Base-by-base conservation (phyloP, 2,888 invertebrate species). In the Phymatocera aterrima region DNA sequence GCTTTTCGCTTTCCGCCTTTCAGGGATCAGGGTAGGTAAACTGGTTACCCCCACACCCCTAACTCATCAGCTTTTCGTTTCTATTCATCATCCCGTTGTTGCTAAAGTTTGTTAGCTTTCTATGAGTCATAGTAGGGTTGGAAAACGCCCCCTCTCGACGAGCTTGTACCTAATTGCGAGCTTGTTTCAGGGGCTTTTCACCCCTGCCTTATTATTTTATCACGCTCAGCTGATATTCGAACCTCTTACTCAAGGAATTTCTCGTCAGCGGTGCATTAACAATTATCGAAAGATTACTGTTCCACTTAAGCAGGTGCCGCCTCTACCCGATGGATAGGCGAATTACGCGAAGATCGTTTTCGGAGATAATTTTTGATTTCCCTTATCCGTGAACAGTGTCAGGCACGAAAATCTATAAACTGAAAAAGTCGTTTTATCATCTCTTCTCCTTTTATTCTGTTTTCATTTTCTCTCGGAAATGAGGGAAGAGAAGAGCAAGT, bases 11-110 rank as follows among this genome's bases (percentile, higher is more conserved):
- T 57, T 57, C 28, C 57, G 24, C 57, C 57, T 57, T 57, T 57
- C 28, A n/a, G n/a, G n/a, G n/a, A n/a, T n/a, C n/a, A n/a, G 57
- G 12, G 15, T 28, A 28, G 57, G 21, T 57, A 57, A 57, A 57
- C 21, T 24, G 28, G 57, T 57, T 57, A 57, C 24, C 28, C 57
- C 57, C 57, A 4, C 15, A 28, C 28, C 57, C 15, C 46, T 46
- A 46, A 37, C 64, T 64, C 64, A 37, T 64, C 64, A 64, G 64
- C 34, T 34, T 64, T 64, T 37, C 18, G 37, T 64, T 64, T 64
- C 64, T 40, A 64, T 64, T 40, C 64, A 64, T 37, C 34, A 64
- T 64, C 18, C 31, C 64, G 37, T 64, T 64, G 18, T 64, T 34
- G 34, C 37, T 15, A 6, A 64, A 37, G 18, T 64, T 64, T 64